Evolutionary conservation across 2,113 vertebrate genomes (phyloP), one percentile per base, ranked within the genome.

Genomic region (Corythaixoides concolor): DNA sequence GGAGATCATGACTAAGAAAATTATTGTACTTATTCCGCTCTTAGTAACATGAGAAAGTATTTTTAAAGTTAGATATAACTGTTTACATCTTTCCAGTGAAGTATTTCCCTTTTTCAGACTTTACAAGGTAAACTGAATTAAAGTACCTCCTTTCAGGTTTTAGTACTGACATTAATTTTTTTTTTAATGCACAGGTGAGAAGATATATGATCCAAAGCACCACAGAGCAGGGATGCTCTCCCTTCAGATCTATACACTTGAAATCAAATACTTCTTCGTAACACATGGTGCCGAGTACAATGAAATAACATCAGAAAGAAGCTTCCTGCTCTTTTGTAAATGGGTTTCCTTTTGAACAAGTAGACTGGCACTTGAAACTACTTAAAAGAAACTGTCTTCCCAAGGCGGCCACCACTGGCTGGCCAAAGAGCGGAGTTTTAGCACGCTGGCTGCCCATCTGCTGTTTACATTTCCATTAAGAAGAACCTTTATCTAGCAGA

Each of bases 1-100:
- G 37, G 21, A 91, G 73, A 92, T 66, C 81, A 66, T 76, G 89
- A 93, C 74, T 76, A 96, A 95, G 88, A 85, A 92, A 87, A 82
- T 89, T 87, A 93, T 82, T 88, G 33, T 37, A 77, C 80, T 88
- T 93, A 90, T 76, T 86, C 67, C 92, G 90, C 70, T 86, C 70
- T 92, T 77, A 95, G 59, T 81, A 93, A 84, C 92, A 92, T 7
- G 14, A 93, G 50, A 90, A 87, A 67, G 82, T 78, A 82, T 73
- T 94, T 94, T 89, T 89, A 18, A 92, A 88, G 33, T 58, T 86
- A 92, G 37, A 43, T 84, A 2, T 52, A 95, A 93, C 18, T 59
- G 28, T 72, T 93, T 83, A 67, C n/a, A 68, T 72, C 72, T 94
- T 77, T 80, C 43, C 55, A 70, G 47, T 22, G 13, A 96, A 92